Conservation (phyloP, 2,113 vertebrate genomes). For the Ptilorrhoa leucosticta region DNA sequence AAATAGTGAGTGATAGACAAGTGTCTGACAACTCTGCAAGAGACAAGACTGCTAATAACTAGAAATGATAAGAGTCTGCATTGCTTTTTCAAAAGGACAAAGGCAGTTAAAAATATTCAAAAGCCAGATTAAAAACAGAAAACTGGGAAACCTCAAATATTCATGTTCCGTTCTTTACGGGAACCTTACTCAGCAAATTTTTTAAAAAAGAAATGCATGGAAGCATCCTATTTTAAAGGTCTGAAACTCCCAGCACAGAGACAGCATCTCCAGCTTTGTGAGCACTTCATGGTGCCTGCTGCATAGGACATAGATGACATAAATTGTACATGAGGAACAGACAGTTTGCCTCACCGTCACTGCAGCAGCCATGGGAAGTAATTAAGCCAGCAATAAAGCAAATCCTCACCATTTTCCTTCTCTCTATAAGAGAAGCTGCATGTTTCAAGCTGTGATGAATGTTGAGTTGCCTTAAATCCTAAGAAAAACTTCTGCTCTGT, state of each 20-base stretch:
- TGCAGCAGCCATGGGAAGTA: neutral
- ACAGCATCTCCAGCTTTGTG: neutral
- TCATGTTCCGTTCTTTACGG: neutral
- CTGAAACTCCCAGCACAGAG: neutral
- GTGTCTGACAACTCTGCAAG: neutral
- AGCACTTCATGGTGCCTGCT: neutral
- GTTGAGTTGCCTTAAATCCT: neutral
- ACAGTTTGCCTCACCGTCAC: neutral
- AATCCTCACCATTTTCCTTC: neutral
- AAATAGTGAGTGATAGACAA: neutral
- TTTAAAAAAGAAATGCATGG: neutral
- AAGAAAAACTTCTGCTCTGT: neutral
- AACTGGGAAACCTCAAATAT: neutral
- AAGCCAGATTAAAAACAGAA: neutral
- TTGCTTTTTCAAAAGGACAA: neutral
- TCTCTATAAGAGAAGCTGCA: neutral
- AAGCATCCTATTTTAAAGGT: neutral
- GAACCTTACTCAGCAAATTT: neutral
- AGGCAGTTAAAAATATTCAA: neutral
- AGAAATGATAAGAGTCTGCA: neutral
- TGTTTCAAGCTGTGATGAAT: neutral
- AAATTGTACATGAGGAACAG: neutral
- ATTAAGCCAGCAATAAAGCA: neutral
- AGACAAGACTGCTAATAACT: neutral
- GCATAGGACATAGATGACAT: fast-evolving